Evolutionary conservation across 2,888 invertebrate genomes (phyloP).

Genomic region (Dryadula phaetusa): DNA sequence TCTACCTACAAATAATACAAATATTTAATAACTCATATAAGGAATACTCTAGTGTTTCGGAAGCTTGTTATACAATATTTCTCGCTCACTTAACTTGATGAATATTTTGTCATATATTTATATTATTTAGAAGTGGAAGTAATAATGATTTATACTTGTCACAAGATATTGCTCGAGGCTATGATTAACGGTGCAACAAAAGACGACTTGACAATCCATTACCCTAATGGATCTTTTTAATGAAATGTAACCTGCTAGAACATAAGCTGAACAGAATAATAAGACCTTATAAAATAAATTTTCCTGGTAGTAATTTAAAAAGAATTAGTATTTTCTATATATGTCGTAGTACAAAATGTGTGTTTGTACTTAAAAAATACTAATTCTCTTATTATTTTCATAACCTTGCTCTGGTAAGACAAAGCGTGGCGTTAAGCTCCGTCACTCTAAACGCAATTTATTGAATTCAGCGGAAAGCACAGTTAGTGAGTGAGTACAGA

Average conservation of each 20-base stretch:
- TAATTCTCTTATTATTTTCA: too few species aligned
- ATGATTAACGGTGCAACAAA: constrained; percentile 39
- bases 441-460: too few species aligned
- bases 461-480: too few species aligned
- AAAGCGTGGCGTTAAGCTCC: too few species aligned
- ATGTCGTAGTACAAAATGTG: too few species aligned
- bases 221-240: constrained; percentile 39
- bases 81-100: constrained; percentile 6
- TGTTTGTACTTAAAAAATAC: too few species aligned
- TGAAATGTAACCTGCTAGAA: constrained; percentile 30
- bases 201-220: constrained; percentile 40
- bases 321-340: not conserved
- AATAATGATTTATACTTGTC: constrained; percentile 36
- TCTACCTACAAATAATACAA: too few species aligned
- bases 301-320: not conserved
- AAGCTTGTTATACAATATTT: not conserved
- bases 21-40: too few species aligned
- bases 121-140: constrained; percentile 6
- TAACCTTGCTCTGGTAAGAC: too few species aligned
- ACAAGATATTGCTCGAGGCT: constrained; percentile 27
- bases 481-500: too few species aligned
- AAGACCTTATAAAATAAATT: not conserved
- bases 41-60: not conserved
- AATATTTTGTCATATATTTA: constrained; percentile 16
- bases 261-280: constrained; percentile 18